Conservation (phyloP, 2,797 vertebrate species). For the Sciurus vulgaris region DNA sequence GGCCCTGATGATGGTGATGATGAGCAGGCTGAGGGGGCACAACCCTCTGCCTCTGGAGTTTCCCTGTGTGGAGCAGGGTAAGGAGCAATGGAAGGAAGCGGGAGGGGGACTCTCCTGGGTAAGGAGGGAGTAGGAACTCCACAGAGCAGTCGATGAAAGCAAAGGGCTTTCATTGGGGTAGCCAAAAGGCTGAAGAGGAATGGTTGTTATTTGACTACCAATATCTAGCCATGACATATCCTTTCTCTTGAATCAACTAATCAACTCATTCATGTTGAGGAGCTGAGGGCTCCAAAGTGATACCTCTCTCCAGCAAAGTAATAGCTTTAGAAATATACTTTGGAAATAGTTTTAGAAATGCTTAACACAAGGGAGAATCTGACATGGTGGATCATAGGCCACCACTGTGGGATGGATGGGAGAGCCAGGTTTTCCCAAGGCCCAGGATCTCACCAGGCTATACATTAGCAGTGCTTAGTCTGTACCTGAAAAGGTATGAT, state of each 20-base stretch:
- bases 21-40: neutral
- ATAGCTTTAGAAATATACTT: too few species aligned
- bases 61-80: neutral
- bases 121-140: neutral
- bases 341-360: neutral
- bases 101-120: neutral
- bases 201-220: too few species aligned
- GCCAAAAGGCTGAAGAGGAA: neutral
- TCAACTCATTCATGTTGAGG: neutral
- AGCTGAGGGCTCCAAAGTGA: neutral
- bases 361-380: neutral
- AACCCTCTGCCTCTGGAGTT: neutral
- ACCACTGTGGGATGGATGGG: too few species aligned
- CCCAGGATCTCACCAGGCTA: neutral
- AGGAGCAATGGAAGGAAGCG: neutral
- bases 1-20: neutral
- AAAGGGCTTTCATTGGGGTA: neutral
- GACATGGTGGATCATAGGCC: neutral
- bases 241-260: neutral
- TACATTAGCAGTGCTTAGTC: neutral
- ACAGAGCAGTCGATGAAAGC: neutral
- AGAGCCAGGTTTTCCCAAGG: neutral
- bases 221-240: neutral
- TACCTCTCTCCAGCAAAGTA: neutral
- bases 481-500: neutral